These are phyloP conservation scores for Amia ocellicauda DNA, from an alignment of 2,113 vertebrate species.

Conservation along the genomic window DNA sequence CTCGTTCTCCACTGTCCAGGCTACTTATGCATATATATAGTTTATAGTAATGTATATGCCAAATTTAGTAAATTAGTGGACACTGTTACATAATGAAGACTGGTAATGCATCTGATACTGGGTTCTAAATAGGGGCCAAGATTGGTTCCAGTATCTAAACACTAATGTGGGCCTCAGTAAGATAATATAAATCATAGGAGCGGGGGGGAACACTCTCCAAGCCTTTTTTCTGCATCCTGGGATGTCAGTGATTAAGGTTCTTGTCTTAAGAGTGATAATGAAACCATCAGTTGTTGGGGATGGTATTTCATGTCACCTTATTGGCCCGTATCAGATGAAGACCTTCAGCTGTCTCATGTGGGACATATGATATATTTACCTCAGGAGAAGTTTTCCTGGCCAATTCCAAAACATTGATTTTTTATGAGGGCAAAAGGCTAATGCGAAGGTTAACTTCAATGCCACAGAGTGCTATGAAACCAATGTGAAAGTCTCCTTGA, in stretches of 20 bases:
- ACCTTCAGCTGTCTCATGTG: background rate
- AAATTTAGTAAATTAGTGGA: too few relatives aligned
- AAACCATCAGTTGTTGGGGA: background rate
- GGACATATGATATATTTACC: constrained; percentile 1
- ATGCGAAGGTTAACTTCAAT: background rate
- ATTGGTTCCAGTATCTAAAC: too few relatives aligned
- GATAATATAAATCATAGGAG: background rate
- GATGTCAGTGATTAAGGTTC: background rate
- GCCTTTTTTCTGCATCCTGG: background rate
- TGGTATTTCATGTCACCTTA: background rate
- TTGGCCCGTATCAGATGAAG: background rate
- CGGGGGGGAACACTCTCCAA: background rate
- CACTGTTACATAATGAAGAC: too few relatives aligned
- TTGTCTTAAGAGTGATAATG: background rate
- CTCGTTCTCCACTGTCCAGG: too few relatives aligned
- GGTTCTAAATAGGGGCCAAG: too few relatives aligned
- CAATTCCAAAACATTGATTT: background rate
- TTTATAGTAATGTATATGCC: too few relatives aligned
- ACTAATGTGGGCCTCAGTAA: background rate
- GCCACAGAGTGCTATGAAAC: background rate
- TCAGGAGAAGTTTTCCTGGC: background rate
- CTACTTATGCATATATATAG: too few relatives aligned
- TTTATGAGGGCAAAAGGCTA: background rate
- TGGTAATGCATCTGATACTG: too few relatives aligned
- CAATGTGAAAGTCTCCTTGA: too few relatives aligned